Evolutionary conservation across 2,888 invertebrate genomes (phyloP).

Genomic region (Machimus rusticus): DNA sequence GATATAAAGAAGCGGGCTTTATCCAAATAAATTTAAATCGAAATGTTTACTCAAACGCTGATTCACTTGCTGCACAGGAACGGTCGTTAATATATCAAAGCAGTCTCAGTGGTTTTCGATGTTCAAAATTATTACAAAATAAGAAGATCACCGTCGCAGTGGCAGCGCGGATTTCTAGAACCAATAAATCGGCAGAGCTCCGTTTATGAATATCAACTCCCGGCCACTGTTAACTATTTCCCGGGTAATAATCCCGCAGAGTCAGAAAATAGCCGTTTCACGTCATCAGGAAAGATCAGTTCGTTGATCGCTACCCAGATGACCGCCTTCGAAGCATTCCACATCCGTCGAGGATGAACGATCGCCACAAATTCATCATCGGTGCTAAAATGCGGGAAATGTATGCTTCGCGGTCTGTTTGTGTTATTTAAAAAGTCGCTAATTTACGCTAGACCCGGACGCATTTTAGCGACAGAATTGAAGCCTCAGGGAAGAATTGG

Average conservation of each 20-base stretch:
- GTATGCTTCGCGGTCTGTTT: not conserved
- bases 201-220: not conserved
- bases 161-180: not conserved
- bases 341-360: not conserved
- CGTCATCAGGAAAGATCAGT: slow-evolving; percentile 19
- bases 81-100: not conserved
- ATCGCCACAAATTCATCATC: not conserved
- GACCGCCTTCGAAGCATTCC: not conserved
- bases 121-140: not conserved
- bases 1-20: not conserved
- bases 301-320: slow-evolving; percentile 22
- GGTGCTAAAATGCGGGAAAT: not conserved
- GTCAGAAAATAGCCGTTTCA: slow-evolving; percentile 17
- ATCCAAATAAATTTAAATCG: not conserved
- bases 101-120: not conserved
- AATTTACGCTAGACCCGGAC: not conserved
- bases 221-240: not conserved
- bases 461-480: not conserved
- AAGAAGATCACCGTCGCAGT: not conserved
- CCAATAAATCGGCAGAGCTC: not conserved
- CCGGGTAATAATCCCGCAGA: slow-evolving; percentile 7
- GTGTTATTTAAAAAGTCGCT: not conserved
- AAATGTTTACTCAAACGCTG: not conserved
- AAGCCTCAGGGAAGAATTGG: not conserved
- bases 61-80: not conserved